Conservation (phyloP, 2,113 vertebrate species). For the Arvicanthis niloticus region DNA sequence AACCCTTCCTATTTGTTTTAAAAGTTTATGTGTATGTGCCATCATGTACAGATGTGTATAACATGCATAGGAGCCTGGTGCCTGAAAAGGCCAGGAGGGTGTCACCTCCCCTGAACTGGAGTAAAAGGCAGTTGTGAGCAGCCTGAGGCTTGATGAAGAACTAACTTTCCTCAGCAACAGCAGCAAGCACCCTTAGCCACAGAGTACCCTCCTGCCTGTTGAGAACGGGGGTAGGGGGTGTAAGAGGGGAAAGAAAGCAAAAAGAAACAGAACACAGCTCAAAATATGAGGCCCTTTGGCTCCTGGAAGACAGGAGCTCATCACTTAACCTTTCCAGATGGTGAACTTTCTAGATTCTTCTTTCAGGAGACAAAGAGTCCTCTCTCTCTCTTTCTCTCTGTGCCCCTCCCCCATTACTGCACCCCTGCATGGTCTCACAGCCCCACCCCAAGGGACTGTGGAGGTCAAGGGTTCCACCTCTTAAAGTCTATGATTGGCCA, state of each 20-base stretch:
- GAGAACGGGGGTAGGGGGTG: background rate
- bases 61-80: background rate
- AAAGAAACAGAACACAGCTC: background rate
- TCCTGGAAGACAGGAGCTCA: background rate
- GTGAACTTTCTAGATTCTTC: background rate
- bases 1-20: background rate
- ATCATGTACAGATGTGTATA: background rate
- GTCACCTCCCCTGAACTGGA: background rate
- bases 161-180: rapidly evolving
- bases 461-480: background rate
- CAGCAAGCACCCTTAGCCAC: background rate
- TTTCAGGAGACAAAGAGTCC: background rate
- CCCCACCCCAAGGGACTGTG: background rate
- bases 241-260: background rate
- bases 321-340: background rate
- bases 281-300: background rate
- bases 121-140: background rate
- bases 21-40: too few species aligned
- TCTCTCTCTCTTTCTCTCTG: background rate
- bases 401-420: too few species aligned
- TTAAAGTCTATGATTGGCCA: too few species aligned
- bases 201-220: background rate
- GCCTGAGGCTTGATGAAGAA: background rate
- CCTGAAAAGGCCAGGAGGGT: background rate
- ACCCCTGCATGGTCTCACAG: rapidly evolving